Evolutionary conservation across 2,113 vertebrate species (phyloP).

Genomic region (Oryzias javanicus): DNA sequence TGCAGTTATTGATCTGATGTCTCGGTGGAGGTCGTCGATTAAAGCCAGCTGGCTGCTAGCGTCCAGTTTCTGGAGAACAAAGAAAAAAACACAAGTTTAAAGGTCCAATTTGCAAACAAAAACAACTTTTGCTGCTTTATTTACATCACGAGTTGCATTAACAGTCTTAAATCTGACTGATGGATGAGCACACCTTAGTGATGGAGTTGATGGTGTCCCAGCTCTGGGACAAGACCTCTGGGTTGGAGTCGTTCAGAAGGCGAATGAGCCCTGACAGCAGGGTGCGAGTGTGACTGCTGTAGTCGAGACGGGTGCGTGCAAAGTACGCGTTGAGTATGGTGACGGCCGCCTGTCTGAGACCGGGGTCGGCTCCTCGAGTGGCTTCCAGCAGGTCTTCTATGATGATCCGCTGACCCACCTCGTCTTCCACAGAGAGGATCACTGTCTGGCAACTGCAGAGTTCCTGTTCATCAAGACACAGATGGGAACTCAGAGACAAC

Average conservation of each 20-base stretch:
- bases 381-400: conserved; percentile 94
- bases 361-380: conserved; percentile 85
- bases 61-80: conserved; percentile 85
- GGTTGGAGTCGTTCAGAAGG: conserved; percentile 90
- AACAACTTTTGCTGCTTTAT: background rate
- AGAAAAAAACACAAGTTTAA: background rate
- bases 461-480: conserved; percentile 76
- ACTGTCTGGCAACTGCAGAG: conserved; percentile 92
- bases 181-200: conserved; percentile 83
- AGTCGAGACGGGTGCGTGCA: conserved; percentile 90
- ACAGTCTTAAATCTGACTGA: background rate
- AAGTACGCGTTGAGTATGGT: conserved; percentile 94
- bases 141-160: background rate
- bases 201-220: conserved; percentile 97
- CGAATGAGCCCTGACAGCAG: conserved; percentile 92
- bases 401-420: conserved; percentile 92
- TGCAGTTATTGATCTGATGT: conserved; percentile 85
- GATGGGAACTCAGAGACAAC: background rate
- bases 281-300: conserved; percentile 84
- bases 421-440: conserved; percentile 94
- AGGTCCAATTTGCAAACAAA: background rate
- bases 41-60: conserved; percentile 92
- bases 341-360: conserved; percentile 88
- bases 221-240: conserved; percentile 90
- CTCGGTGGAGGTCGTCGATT: conserved; percentile 94